Evolutionary conservation across 2,113 vertebrate genomes (phyloP).

Genomic region (Diphyllodes magnificus): DNA sequence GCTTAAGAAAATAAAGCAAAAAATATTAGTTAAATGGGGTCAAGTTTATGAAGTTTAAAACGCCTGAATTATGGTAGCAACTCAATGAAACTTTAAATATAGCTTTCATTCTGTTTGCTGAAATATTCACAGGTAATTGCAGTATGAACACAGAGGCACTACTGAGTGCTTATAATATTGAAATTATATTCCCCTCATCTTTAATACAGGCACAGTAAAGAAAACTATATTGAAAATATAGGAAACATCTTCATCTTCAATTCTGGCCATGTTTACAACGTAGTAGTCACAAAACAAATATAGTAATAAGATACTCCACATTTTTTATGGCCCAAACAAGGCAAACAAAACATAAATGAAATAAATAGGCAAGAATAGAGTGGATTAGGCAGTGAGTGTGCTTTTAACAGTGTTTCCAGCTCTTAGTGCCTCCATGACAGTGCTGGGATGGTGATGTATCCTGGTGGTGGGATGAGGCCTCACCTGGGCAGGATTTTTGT

Average conservation of each 20-base stretch:
- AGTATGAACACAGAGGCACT: background rate
- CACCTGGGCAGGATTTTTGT: background rate
- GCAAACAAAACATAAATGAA: background rate
- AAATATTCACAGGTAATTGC: background rate
- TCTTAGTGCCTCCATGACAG: accelerated
- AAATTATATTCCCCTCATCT: background rate
- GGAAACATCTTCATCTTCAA: background rate
- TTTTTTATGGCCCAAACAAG: background rate
- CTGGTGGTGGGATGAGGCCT: accelerated
- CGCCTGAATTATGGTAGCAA: background rate
- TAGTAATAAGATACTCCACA: background rate
- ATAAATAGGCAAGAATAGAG: background rate
- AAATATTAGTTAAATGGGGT: background rate
- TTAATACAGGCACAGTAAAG: background rate
- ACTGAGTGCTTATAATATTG: background rate
- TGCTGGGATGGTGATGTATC: background rate
- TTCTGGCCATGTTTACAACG: background rate
- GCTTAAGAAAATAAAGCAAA: background rate
- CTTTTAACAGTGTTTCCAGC: background rate
- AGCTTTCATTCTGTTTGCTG: background rate
- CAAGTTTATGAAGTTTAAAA: background rate
- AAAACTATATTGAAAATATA: background rate
- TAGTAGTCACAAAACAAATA: background rate
- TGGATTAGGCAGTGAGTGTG: background rate
- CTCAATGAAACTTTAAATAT: background rate